A percentile compares a stretch with the other conserved stretches of the same genome.
Conservation (phyloP, 2,888 invertebrate genomes). For the Barypeithes pellucidus region DNA sequence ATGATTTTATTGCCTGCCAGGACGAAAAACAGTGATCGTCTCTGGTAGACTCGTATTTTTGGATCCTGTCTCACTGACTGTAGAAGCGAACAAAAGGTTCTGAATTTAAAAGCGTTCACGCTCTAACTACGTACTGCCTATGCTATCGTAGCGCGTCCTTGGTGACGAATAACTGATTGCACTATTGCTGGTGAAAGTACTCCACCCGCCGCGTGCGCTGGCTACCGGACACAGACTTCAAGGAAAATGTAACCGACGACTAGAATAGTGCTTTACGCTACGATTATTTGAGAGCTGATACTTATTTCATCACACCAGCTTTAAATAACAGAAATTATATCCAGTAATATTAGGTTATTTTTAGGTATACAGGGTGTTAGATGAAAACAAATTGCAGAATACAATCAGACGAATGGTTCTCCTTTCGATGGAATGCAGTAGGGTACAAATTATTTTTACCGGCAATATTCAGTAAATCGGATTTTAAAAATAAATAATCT, state of each 20-base stretch:
- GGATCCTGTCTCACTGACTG: too few relatives aligned
- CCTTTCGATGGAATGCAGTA: too few relatives aligned
- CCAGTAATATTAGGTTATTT: background rate
- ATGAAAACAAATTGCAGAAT: too few relatives aligned
- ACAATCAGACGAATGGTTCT: too few relatives aligned
- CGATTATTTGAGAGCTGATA: constrained; percentile 38
- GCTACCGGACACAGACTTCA: constrained; percentile 53
- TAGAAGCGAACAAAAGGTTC: constrained; percentile 7
- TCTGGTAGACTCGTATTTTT: too few relatives aligned
- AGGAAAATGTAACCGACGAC: constrained; percentile 52
- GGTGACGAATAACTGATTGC: constrained; percentile 47
- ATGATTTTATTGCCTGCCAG: too few relatives aligned
- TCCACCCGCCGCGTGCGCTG: constrained; percentile 52
- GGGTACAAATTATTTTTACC: too few relatives aligned
- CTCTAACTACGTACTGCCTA: constrained; percentile 2
- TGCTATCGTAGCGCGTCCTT: constrained; percentile 40
- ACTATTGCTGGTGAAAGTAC: constrained; percentile 52
- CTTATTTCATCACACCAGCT: constrained; percentile 45
- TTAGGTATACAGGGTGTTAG: background rate
- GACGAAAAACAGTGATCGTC: too few relatives aligned
- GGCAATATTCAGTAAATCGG: too few relatives aligned
- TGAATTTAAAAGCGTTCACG: background rate
- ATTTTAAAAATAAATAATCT: too few relatives aligned
- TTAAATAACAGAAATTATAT: constrained; percentile 27
- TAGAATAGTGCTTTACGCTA: constrained; percentile 40